Evolutionary conservation across 2,113 vertebrate species (phyloP).

Genomic region (Chaetodon auriga): DNA sequence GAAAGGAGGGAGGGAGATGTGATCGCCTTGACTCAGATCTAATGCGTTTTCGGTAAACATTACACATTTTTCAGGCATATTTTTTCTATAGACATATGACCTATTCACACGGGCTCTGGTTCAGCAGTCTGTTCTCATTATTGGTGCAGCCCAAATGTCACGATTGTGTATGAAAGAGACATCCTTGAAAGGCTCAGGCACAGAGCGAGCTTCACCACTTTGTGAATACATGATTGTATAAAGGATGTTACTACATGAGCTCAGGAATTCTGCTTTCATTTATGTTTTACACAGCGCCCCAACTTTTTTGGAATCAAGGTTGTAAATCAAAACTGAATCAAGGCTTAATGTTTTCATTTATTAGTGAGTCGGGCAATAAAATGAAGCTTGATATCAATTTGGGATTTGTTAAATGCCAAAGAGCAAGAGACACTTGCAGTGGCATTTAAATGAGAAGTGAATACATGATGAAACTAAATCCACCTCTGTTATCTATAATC

Average conservation of each 20-base stretch:
- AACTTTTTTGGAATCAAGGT: too few species aligned
- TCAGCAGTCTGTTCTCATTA: slow-evolving; percentile 11
- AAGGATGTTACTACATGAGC: too few species aligned
- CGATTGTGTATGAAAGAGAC: too few species aligned
- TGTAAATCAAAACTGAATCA: slow-evolving; percentile 21
- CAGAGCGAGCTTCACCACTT: too few species aligned
- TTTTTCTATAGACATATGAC: background rate
- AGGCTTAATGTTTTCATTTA: slow-evolving; percentile 31
- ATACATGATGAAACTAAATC: slow-evolving; percentile 31
- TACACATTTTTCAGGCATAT: background rate
- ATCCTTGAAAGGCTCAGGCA: too few species aligned
- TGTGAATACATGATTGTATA: too few species aligned
- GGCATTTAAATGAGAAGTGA: slow-evolving; percentile 30
- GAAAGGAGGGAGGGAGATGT: background rate
- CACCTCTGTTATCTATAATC: slow-evolving; percentile 28
- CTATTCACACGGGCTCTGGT: background rate
- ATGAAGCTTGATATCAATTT: slow-evolving; percentile 30
- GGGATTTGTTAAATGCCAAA: slow-evolving; percentile 39
- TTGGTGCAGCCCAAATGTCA: background rate
- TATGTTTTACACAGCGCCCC: too few species aligned
- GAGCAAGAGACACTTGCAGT: background rate
- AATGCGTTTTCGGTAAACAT: background rate
- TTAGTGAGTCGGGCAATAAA: slow-evolving; percentile 32
- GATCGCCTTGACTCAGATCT: too few species aligned
- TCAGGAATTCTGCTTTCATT: too few species aligned